Evolutionary conservation across 2,113 vertebrate genomes (phyloP).

Genomic region (Irena cyanogastra): DNA sequence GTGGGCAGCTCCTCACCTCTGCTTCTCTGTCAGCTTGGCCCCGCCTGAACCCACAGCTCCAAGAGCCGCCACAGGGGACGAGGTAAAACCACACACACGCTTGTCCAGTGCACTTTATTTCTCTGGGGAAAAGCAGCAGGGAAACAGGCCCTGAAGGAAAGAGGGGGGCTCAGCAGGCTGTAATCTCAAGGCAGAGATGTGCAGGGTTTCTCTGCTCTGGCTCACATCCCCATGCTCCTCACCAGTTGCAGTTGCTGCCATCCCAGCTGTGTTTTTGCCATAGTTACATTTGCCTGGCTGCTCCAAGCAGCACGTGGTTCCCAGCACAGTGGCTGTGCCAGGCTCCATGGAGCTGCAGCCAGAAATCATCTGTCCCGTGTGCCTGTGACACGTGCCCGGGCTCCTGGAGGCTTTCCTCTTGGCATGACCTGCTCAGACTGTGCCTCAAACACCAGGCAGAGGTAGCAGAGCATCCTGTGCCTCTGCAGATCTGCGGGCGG

Average conservation of each 20-base stretch:
- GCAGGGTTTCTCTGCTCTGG: neutral
- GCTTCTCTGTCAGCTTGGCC: neutral
- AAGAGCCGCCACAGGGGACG: neutral
- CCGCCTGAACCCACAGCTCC: neutral
- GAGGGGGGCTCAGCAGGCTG: neutral
- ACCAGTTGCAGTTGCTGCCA: neutral
- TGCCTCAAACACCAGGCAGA: neutral
- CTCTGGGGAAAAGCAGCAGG: neutral
- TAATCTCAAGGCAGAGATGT: neutral
- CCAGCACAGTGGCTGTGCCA: neutral
- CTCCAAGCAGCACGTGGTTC: neutral
- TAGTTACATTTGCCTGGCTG: neutral
- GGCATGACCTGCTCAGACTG: neutral
- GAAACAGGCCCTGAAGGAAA: neutral
- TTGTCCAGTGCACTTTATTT: neutral
- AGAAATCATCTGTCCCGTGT: neutral
- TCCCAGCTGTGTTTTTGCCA: neutral
- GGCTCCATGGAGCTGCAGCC: neutral
- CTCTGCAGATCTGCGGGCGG: neutral
- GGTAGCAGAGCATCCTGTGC: neutral
- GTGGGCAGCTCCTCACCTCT: neutral
- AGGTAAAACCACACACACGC: neutral
- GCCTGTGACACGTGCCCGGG: neutral
- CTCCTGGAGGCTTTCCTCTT: neutral
- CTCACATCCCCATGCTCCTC: neutral